Evolutionary conservation across 2,888 invertebrate species (phyloP), one percentile per base, ranked within the genome.

Genomic region (Augochlorella aurata): DNA sequence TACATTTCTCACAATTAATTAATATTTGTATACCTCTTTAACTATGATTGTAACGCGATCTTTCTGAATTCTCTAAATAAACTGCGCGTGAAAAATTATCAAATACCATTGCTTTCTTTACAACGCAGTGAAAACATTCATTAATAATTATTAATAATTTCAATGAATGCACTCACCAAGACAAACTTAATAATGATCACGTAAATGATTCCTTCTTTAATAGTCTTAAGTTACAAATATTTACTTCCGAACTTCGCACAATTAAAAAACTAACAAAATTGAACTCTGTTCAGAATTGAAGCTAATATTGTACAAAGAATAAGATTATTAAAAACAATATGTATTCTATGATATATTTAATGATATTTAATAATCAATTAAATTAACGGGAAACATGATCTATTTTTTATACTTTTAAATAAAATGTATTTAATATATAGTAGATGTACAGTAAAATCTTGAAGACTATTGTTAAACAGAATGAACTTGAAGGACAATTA

Each of bases 71-170:
- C 2, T 58, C 24, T 14, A 58, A 76, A 75, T 47, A 58, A 74
- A 72, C 65, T 76, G 50, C 61, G 52, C 65, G 29, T 29, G 58
- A 77, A 63, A 85, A 83, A 71, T 79, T 79, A 24, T 84, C 80
- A 72, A 77, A 80, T 71, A 82, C 58, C 79, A 86, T 74, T 83
- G 80, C 54, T 72, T 76, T 77, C 73, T 78, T 72, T 44, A 38
- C 45, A 81, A 69, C 78, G 54, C 67, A 70, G 61, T 74, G 54
- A 79, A 47, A 54, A 82, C 67, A 81, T 82, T 77, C 58, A 69
- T 81, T 81, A 79, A 72, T 77, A 61, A 79, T 58, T 65, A 76
- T 79, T 85, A 77, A 71, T 74, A 77, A 63, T 70, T 68, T 81
- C 49, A 85, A 79, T 54, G 49, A 82, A 65, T 58, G 75, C 10